These are phyloP conservation scores for Gasterosteus aculeatus DNA, from an alignment of 2,113 vertebrate species.

Conservation along the genomic window DNA sequence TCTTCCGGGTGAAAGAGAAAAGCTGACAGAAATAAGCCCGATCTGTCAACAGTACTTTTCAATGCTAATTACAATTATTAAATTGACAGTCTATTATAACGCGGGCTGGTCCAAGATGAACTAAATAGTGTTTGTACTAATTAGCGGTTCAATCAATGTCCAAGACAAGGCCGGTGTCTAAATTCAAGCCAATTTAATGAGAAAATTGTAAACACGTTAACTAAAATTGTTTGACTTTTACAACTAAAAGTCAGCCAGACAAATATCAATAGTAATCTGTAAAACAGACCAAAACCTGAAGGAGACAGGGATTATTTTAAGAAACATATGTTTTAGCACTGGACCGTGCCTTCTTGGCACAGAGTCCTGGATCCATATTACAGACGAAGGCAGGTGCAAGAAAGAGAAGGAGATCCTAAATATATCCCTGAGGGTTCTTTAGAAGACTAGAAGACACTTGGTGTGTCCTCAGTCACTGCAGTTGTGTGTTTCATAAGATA, in stretches of 20 bases:
- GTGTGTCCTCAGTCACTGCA: constrained; percentile 45
- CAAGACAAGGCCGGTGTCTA: constrained; percentile 1
- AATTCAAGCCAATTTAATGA: constrained; percentile 1
- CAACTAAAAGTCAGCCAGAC: background rate
- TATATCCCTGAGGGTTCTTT: constrained; percentile 85
- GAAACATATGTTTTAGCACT: constrained; percentile 79
- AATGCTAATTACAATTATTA: constrained; percentile 43
- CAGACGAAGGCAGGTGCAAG: constrained; percentile 88
- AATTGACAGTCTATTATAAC: constrained; percentile 15
- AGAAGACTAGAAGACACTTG: constrained; percentile 59
- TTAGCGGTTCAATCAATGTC: background rate
- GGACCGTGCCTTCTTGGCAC: constrained; percentile 80
- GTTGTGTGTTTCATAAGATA: background rate
- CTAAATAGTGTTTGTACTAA: constrained; percentile 34
- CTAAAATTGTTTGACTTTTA: background rate
- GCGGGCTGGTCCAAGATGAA: constrained; percentile 24
- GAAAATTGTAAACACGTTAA: background rate
- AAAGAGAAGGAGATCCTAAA: constrained; percentile 84
- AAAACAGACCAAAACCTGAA: constrained; percentile 51
- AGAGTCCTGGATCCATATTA: constrained; percentile 83
- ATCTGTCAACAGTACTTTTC: constrained; percentile 15
- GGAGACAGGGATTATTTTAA: constrained; percentile 82
- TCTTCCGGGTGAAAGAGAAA: background rate
- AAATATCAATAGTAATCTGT: constrained; percentile 55
- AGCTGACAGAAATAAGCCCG: background rate